Evolutionary conservation across 1,140 invertebrate species (phyloP), one percentile per base, ranked within the genome.

Genomic region (Tachypleus tridentatus): DNA sequence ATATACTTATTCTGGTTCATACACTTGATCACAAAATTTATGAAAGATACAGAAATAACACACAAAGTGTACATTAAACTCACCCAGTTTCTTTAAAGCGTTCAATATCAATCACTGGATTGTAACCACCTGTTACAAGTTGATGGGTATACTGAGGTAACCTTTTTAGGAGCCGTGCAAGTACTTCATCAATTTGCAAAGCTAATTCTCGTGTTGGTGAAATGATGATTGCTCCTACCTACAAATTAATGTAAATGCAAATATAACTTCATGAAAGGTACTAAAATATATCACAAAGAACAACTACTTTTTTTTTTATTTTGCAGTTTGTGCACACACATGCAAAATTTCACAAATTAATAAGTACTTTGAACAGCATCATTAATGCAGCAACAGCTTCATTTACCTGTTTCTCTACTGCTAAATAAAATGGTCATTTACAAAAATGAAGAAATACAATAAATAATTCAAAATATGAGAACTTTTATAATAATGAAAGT

Each of bases 161-260:
- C 51, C 80, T 75, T 9, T 77, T 75, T 47, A 88, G 69, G 73
- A 92, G 87, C 4, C 79, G 66, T 29, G 75, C 65, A 4, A 90
- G 74, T 63, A 94, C 89, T 73, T 89, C 84, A 72, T 82, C 84
- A 69, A 90, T 97, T 78, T 98, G 95, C 53, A 83, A 79, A 3
- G 94, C 93, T 53, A 98, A 76, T 79, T 98, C 95, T 74, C 94
- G 79, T 3, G 94, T 98, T 3, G 95, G 95, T 4, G 92, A 93
- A 67, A 98, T 86, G 64, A 98, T 85, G 4, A 98, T 79, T 2
- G 86, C 88, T 61, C 88, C 91, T 67, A 97, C 81, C 79, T 94
- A 89, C 70, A 86, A 29, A 29, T 29, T 29, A 29, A 29, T 29
- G 29, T 29, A 29, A 29, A 29, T 29, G 29, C 29, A 29, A 29